These are phyloP conservation scores for Hycleus cichorii DNA, from an alignment of 1,140 invertebrate genomes.

Conservation along the genomic window DNA sequence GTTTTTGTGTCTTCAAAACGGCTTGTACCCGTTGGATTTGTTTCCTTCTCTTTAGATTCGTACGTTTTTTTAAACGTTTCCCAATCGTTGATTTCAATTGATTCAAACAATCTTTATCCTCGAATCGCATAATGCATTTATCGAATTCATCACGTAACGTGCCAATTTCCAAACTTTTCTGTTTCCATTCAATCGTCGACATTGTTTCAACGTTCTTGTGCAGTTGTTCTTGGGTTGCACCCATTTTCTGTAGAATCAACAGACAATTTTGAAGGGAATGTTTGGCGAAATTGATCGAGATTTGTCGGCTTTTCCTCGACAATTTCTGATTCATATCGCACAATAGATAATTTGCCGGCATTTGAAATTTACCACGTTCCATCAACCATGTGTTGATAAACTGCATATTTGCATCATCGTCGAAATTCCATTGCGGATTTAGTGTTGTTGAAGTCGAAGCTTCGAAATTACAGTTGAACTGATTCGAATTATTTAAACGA, in stretches of 20 bases:
- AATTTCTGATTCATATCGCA: too few species aligned
- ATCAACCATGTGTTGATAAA: conserved; percentile 2
- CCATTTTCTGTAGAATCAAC: conserved; percentile 40
- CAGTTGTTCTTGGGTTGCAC: conserved; percentile 41
- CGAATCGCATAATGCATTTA: conserved; percentile 40
- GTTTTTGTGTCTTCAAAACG: conserved; percentile 37
- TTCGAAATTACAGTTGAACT: too few species aligned
- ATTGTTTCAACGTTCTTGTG: conserved; percentile 41
- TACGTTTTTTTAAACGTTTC: conserved; percentile 50
- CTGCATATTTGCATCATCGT: conserved; percentile 1
- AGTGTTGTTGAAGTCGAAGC: too few species aligned
- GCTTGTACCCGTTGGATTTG: conserved; percentile 43
- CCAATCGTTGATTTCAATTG: conserved; percentile 43
- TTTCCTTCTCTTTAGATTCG: conserved; percentile 45
- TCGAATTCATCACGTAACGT: conserved; percentile 44
- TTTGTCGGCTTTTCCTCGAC: too few species aligned
- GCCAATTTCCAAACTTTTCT: conserved; percentile 42
- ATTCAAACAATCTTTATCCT: conserved; percentile 40
- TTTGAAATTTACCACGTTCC: conserved; percentile 4
- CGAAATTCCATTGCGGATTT: background rate
- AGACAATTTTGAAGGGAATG: conserved; percentile 30
- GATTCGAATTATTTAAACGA: too few species aligned
- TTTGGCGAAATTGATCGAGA: conserved; percentile 27
- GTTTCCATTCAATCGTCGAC: conserved; percentile 47
- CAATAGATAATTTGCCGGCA: background rate